phyloP scores from a whole-genome alignment of 2,888 invertebrate genomes.

The Pelosia muscerda region DNA sequence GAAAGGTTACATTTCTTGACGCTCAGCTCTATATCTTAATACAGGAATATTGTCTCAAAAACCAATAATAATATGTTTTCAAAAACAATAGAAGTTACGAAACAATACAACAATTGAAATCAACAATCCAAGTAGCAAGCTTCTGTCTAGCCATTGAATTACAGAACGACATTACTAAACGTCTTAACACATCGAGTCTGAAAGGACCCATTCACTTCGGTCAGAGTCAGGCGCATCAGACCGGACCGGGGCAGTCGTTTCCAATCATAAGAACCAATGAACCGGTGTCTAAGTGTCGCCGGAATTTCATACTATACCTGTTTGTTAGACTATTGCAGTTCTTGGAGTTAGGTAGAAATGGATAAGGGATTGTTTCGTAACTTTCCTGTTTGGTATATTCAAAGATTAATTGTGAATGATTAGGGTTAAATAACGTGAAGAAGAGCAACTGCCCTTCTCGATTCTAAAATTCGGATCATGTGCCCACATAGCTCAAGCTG shows the following conservation, averaged over 20 bases:
- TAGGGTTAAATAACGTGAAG: no score
- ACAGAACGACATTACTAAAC: not conserved
- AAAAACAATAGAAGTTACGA: not conserved
- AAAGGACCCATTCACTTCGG: not conserved
- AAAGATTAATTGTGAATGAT: no score
- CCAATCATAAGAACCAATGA: conserved; percentile 41
- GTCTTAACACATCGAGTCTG: not conserved
- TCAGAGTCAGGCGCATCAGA: conserved; percentile 15
- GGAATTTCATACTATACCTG: conserved; percentile 33
- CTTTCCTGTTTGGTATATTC: not conserved
- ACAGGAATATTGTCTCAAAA: not conserved
- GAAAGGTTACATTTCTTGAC: no score
- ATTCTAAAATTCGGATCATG: no score
- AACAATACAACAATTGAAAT: not conserved
- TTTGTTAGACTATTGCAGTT: conserved; percentile 32
- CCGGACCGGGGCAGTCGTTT: conserved; percentile 22
- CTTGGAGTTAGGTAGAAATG: conserved; percentile 10
- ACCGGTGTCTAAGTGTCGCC: conserved; percentile 16
- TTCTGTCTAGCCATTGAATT: not conserved
- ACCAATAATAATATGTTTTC: not conserved
- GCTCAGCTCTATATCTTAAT: no score
- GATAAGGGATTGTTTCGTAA: conserved; percentile 21
- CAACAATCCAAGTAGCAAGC: not conserved
- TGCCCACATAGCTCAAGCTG: no score
- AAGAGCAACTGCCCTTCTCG: no score